phyloP scores from a whole-genome alignment of 2,113 vertebrate species.

The Muntiacus muntjak region DNA sequence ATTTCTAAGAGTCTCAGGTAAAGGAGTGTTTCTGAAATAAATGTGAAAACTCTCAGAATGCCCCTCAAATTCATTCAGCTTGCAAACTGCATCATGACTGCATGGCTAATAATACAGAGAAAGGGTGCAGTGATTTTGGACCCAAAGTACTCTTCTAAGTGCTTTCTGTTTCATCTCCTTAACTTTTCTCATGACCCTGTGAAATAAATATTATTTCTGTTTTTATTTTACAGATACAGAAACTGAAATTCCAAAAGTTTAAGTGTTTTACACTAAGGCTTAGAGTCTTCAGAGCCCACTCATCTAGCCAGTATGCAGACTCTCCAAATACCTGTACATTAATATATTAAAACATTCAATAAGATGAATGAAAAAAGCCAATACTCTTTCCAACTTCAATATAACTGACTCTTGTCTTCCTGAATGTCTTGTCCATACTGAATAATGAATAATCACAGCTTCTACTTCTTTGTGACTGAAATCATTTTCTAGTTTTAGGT shows the following conservation, averaged over 20 bases:
- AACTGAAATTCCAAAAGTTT: background rate
- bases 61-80: background rate
- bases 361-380: conserved; percentile 3
- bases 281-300: background rate
- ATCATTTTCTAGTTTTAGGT: background rate
- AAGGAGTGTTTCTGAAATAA: background rate
- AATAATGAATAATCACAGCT: background rate
- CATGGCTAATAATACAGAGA: background rate
- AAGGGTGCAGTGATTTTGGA: background rate
- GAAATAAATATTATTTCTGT: background rate
- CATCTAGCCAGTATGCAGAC: background rate
- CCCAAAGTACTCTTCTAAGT: background rate
- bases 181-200: background rate
- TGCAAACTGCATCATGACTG: background rate
- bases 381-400: background rate
- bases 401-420: background rate
- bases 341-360: background rate
- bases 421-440: background rate
- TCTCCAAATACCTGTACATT: background rate
- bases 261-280: background rate
- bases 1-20: background rate
- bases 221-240: background rate
- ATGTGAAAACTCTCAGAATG: background rate
- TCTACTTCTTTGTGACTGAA: background rate
- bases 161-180: background rate